Evolutionary conservation across 2,888 invertebrate genomes (phyloP), one percentile per base, ranked within the genome.

Genomic region (Phrixothrix hirtus): DNA sequence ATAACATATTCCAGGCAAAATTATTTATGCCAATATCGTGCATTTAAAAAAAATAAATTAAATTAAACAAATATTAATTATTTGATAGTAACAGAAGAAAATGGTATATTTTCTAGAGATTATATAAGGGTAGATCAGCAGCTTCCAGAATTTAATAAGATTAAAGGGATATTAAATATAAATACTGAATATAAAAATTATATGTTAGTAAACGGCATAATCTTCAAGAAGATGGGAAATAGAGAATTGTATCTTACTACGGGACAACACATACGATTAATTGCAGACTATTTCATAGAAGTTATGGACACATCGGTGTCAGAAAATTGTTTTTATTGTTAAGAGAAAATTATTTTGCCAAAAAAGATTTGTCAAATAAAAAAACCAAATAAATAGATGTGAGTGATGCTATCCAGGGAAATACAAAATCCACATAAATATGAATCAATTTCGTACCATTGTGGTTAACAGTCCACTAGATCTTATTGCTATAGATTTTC

Each of bases 331-430:
- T 34, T 34, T 13, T 44, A 25, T 2, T 44, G 1, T 35, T 14
- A 9, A 31, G 35, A 16, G 35, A 44, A 34, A 14, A 7, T 13
- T 44, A 16, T 10, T 35, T 10, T 25, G 25, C 11, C 9, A 35
- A 7, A 1, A 44, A 35, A 3, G 29, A 44, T 27, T 35, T n/a
- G n/a, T n/a, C n/a, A n/a, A n/a, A n/a, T n/a, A n/a, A n/a, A n/a
- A n/a, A n/a, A n/a, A n/a, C n/a, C n/a, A 16, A 0, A 38, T 46
- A 12, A 46, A 46, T 29, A 3, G 11, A 10, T 46, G 37, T 46
- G 5, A 37, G 15, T 13, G 21, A 7, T 42, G 32, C 32, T 12
- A n/a, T n/a, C n/a, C n/a, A n/a, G n/a, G n/a, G n/a, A n/a, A n/a
- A n/a, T n/a, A n/a, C n/a, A n/a, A n/a, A n/a, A n/a, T 21, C 32